Base-by-base conservation (phyloP, 53 echinoderm and acorn worm genomes). In the Temnopleurus reevesii region DNA sequence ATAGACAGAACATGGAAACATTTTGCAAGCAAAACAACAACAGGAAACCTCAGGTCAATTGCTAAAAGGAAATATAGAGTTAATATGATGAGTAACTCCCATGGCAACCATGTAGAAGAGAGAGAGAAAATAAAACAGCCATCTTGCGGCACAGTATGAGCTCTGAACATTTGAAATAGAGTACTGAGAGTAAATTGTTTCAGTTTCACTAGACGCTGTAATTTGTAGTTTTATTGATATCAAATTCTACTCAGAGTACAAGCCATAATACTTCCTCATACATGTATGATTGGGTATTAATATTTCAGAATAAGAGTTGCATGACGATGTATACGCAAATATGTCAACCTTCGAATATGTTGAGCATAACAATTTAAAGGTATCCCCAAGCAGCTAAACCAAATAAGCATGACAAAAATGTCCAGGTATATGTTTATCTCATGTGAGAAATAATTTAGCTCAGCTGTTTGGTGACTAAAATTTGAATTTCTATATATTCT, bases 31-130 rank as follows among this genome's bases (percentile, higher is more conserved):
- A 43, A 25, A 47, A 49, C 79, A 51, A 19, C 26, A 79, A 49
- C 86, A 85, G 86, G 86, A 85, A 85, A 51, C 86, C 45, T 38
- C 60, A 45, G 86, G 86, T 85, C 86, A 85, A 85, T 60, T 85
- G 44, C 38, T 85, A 27, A 61, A 46, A 29, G 86, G 60, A 45
- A 60, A 60, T 43, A 44, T 79, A 21, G 60, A 85, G 86, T 60
- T 60, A 85, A 85, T 85, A 60, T 85, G 86, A 61, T 85, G 86
- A 85, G 60, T 85, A 83, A 83, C 51, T 54, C 31, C 51, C 80
- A 26, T 80, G 83, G 54, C 55, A 56, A 47, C 46, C 15, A 79
- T 79, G 56, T 10, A 56, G 36, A 53, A 55, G 12, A 54, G 57
- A 30, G 57, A 56, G 60, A 60, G 23, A 60, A 24, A 23, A 23